Percentiles rank a stretch among this genome's conserved stretches.
Conservation (phyloP, 2,888 invertebrate species). For the Limnephilus marmoratus region DNA sequence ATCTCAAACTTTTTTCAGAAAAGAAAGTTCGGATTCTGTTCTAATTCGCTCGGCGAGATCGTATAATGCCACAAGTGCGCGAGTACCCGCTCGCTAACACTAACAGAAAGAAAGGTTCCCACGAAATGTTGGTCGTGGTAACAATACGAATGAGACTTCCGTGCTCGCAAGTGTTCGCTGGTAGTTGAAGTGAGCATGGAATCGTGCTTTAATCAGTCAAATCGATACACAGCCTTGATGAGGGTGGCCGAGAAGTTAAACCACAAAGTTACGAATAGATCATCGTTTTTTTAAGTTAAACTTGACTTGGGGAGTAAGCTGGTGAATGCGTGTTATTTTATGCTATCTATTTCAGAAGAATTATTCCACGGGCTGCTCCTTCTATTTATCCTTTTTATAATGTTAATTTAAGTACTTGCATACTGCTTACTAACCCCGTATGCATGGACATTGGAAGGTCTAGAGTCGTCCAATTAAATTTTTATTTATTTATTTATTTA, state of each 20-base stretch:
- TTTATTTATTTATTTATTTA: too few species aligned
- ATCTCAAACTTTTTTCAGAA: background rate
- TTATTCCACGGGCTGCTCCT: too few species aligned
- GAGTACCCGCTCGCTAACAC: background rate
- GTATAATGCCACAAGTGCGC: background rate
- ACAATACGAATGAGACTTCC: background rate
- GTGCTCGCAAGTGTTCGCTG: background rate
- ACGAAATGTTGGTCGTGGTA: background rate
- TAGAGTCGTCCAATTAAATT: too few species aligned
- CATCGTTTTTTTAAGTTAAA: too few species aligned
- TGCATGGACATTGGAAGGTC: too few species aligned
- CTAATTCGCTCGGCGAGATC: background rate
- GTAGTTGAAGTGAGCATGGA: background rate
- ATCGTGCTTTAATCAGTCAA: background rate
- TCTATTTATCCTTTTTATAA: too few species aligned
- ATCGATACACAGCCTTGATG: background rate
- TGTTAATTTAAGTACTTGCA: too few species aligned
- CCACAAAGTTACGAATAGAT: background rate
- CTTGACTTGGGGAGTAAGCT: too few species aligned
- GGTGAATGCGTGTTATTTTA: too few species aligned
- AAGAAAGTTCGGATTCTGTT: background rate
- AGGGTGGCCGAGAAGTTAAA: background rate
- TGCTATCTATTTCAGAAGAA: too few species aligned
- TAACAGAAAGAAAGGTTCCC: background rate
- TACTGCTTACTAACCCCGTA: too few species aligned